phyloP scores from a whole-genome alignment of 2,797 vertebrate species.

The Danionella dracula region DNA sequence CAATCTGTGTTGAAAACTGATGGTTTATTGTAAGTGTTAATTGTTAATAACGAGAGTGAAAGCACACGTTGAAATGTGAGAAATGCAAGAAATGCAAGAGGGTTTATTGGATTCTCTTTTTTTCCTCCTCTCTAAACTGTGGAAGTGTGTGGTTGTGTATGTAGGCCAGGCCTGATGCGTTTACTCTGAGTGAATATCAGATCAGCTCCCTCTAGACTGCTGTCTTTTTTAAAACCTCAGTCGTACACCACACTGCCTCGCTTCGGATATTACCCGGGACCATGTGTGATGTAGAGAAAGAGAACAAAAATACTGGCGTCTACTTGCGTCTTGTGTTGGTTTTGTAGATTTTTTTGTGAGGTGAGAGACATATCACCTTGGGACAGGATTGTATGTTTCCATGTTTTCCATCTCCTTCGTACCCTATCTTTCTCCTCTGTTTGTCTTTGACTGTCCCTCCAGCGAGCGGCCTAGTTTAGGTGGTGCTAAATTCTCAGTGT shows the following conservation, averaged over 20 bases:
- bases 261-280: constrained; percentile 14
- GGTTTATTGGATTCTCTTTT: constrained; percentile 8
- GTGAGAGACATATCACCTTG: background rate
- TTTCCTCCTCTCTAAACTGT: constrained; percentile 20
- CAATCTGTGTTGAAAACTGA: too few species aligned
- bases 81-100: background rate
- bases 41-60: background rate
- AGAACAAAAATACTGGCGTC: background rate
- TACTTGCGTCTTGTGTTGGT: constrained; percentile 8
- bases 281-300: constrained; percentile 2
- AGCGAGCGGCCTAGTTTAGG: constrained; percentile 22
- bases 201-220: constrained; percentile 48
- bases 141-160: constrained; percentile 56
- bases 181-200: constrained; percentile 46
- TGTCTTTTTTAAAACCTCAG: constrained; percentile 35
- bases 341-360: constrained; percentile 3
- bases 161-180: constrained; percentile 69
- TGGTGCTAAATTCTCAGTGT: constrained; percentile 9
- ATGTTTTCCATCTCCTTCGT: background rate
- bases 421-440: background rate
- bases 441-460: background rate
- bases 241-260: constrained; percentile 15
- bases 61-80: background rate
- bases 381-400: background rate
- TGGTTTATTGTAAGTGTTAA: background rate